A percentile compares a stretch with the other conserved stretches of the same genome.
Evolutionary conservation across 2,113 vertebrate genomes (phyloP).

Genomic region (Vulpes ferrilata): DNA sequence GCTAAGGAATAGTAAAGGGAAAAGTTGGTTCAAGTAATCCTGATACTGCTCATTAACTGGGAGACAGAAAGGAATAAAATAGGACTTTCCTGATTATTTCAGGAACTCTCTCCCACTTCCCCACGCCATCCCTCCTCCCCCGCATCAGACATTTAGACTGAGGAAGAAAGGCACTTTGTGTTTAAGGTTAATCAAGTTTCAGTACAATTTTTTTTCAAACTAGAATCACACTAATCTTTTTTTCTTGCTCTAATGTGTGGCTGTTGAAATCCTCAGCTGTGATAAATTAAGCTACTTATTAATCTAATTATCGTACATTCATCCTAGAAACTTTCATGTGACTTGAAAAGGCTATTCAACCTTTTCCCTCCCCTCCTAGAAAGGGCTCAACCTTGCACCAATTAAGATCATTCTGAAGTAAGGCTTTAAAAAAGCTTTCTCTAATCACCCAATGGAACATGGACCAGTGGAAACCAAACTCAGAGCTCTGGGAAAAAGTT

Average conservation of each 20-base stretch:
- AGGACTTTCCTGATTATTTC: constrained; percentile 85
- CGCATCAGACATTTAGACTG: constrained; percentile 91
- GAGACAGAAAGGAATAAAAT: constrained; percentile 79
- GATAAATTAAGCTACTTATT: constrained; percentile 99
- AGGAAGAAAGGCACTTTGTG: constrained; percentile 94
- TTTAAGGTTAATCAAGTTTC: constrained; percentile 98
- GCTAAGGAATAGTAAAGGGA: constrained; percentile 54
- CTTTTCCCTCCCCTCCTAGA: constrained; percentile 92
- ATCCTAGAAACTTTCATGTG: constrained; percentile 99
- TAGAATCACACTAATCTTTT: constrained; percentile 96
- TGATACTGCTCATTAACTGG: constrained; percentile 83
- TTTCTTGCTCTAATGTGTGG: constrained; percentile 96
- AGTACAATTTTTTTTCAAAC: constrained; percentile 91
- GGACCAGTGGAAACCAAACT: constrained; percentile 87
- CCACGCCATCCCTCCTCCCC: neutral
- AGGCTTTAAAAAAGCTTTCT: constrained; percentile 92
- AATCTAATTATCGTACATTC: constrained; percentile 99
- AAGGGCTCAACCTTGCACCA: constrained; percentile 94
- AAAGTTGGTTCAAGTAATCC: constrained; percentile 82
- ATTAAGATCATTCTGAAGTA: constrained; percentile 97
- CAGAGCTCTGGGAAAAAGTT: constrained; percentile 90
- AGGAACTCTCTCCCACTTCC: constrained; percentile 47
- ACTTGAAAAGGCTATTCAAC: constrained; percentile 98
- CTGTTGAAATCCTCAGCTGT: constrained; percentile 98
- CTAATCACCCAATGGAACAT: constrained; percentile 91